Evolutionary conservation across 2,888 invertebrate species (phyloP).

Genomic region (Scotopteryx bipunctaria): DNA sequence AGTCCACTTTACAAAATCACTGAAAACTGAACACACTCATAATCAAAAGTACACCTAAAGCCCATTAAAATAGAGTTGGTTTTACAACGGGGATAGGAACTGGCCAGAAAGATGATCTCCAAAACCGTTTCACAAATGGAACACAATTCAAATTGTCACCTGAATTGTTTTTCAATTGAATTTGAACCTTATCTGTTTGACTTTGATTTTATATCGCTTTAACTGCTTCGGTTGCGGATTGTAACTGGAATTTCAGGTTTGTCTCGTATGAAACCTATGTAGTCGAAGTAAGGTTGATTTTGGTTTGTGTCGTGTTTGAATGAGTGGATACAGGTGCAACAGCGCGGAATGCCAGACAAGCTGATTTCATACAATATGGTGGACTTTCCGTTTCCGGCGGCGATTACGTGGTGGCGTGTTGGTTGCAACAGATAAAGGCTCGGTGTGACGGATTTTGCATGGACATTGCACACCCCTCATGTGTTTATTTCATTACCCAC

Average conservation of each 20-base stretch:
- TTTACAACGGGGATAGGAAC: conserved; percentile 41
- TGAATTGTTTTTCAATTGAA: conserved; percentile 50
- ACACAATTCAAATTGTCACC: conserved; percentile 73
- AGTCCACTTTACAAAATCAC: conserved; percentile 36
- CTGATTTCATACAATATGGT: conserved; percentile 78
- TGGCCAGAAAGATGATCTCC: conserved; percentile 62
- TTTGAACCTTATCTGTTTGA: conserved; percentile 45
- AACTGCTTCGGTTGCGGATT: conserved; percentile 29
- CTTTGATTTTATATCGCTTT: conserved; percentile 30
- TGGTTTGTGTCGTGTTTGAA: conserved; percentile 18
- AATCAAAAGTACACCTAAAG: conserved; percentile 39
- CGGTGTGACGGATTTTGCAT: conserved; percentile 34
- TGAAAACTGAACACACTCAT: conserved; percentile 24
- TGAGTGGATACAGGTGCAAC: conserved; percentile 61
- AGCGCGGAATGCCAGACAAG: conserved; percentile 77
- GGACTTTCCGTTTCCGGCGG: conserved; percentile 76
- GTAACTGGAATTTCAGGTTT: conserved; percentile 26
- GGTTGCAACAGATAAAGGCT: conserved; percentile 43
- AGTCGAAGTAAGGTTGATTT: conserved; percentile 5
- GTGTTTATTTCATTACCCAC: conserved; percentile 2
- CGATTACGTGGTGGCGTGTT: conserved; percentile 66
- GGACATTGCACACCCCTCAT: conserved; percentile 16
- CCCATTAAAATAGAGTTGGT: conserved; percentile 40
- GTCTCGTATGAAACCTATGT: conserved; percentile 1
- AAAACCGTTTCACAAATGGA: conserved; percentile 66